Percentiles rank a stretch among this genome's conserved stretches.
phyloP scores from a whole-genome alignment of 2,888 invertebrate species.

The Stenchaetothrips biformis region DNA sequence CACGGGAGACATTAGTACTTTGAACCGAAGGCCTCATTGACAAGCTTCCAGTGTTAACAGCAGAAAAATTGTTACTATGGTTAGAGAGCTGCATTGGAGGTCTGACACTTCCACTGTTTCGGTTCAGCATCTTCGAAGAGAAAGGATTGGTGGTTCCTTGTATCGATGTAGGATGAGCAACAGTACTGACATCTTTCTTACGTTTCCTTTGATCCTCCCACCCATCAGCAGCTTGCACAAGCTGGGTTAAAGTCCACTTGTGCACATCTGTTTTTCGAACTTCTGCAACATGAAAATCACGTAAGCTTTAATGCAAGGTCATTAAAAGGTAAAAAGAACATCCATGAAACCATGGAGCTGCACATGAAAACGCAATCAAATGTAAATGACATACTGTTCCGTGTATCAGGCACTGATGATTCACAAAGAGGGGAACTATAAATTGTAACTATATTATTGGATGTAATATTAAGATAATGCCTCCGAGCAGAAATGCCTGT shows the following conservation, averaged over 20 bases:
- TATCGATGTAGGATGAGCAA: background rate
- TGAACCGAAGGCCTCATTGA: background rate
- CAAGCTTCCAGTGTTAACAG: background rate
- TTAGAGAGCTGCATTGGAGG: background rate
- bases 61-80: too few relatives aligned
- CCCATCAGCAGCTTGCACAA: background rate
- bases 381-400: background rate
- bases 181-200: background rate
- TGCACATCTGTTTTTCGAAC: constrained; percentile 8
- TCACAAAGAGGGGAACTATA: constrained; percentile 35
- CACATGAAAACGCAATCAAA: background rate
- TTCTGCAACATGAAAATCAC: background rate
- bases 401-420: background rate
- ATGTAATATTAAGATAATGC: constrained; percentile 40
- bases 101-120: background rate
- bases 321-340: background rate
- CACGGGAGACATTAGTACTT: too few relatives aligned
- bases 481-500: constrained; percentile 37
- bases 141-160: background rate
- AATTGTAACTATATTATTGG: constrained; percentile 39
- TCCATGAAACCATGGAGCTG: background rate
- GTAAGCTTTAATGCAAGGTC: background rate
- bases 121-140: background rate
- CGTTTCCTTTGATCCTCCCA: background rate
- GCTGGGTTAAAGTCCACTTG: background rate